Evolutionary conservation across 30 jellyfish, hydroid and myxozoan genomes (phyloP).

Genomic region (Aurelia sp.): DNA sequence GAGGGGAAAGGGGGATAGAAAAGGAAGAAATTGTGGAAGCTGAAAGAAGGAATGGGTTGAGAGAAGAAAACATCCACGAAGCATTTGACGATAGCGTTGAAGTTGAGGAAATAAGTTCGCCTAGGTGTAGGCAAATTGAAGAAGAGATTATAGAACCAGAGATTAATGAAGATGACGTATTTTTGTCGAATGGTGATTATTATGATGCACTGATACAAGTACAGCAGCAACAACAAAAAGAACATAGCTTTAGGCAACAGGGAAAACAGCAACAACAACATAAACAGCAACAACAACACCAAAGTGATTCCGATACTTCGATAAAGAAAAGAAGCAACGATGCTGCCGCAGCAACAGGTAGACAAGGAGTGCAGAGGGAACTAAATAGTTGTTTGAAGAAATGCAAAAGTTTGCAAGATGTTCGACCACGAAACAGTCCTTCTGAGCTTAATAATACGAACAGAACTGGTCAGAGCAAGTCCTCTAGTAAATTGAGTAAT

Average conservation of each 20-base stretch:
- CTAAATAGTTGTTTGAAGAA: too few species aligned
- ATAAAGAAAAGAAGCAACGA: background rate
- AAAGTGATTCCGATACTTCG: background rate
- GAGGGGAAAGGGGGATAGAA: too few species aligned
- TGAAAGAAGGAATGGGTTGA: too few species aligned
- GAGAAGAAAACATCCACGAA: too few species aligned
- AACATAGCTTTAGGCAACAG: background rate
- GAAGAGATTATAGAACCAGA: conserved; percentile 27
- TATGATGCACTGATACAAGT: background rate
- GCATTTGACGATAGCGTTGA: background rate
- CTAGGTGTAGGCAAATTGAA: background rate
- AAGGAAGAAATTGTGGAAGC: too few species aligned
- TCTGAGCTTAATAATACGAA: background rate
- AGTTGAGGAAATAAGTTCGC: background rate
- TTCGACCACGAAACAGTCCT: too few species aligned
- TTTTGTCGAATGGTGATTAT: background rate
- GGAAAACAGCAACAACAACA: background rate
- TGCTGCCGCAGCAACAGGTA: background rate
- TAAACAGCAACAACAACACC: background rate
- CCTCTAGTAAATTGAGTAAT: background rate
- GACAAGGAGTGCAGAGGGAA: too few species aligned
- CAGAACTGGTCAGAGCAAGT: background rate
- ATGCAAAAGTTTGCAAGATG: too few species aligned
- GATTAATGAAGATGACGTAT: conserved; percentile 18
- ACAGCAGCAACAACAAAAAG: background rate